phyloP scores from a whole-genome alignment of 1,140 invertebrate genomes.

The Eufriesea mexicana region DNA sequence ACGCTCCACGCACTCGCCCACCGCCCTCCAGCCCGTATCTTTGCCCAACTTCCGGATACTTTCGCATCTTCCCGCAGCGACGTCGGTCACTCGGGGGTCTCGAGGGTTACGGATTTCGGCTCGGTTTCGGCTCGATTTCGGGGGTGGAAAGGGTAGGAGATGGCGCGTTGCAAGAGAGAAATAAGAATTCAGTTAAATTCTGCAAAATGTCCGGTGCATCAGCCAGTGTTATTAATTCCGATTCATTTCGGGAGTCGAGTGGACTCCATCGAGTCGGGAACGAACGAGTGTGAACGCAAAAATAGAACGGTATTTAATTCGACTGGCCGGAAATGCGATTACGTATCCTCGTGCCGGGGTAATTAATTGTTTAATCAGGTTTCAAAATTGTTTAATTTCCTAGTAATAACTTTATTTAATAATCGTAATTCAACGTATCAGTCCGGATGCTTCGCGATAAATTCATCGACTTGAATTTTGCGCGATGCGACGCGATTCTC shows the following conservation, averaged over 20 bases:
- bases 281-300: slow-evolving; percentile 26
- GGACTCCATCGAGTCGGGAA: neutral
- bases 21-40: neutral
- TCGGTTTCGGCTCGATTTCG: too few relatives aligned
- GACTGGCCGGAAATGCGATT: slow-evolving; percentile 4
- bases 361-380: slow-evolving; percentile 58
- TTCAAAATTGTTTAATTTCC: slow-evolving; percentile 59
- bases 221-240: slow-evolving; percentile 18
- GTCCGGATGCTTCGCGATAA: slow-evolving; percentile 37
- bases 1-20: slow-evolving; percentile 5
- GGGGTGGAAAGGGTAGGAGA: too few relatives aligned
- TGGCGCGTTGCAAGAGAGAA: too few relatives aligned
- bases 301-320: slow-evolving; percentile 35
- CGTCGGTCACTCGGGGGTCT: too few relatives aligned
- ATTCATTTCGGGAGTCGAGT: neutral
- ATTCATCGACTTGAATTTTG: slow-evolving; percentile 38
- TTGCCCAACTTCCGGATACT: neutral
- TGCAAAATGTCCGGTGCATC: neutral
- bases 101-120: too few relatives aligned
- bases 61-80: too few relatives aligned
- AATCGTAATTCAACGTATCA: slow-evolving; percentile 61
- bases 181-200: neutral
- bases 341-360: slow-evolving; percentile 5
- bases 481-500: neutral
- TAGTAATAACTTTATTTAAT: slow-evolving; percentile 55